These are phyloP conservation scores for Brachymystax lenok DNA, from an alignment of 2,797 vertebrate species.

Conservation along the genomic window DNA sequence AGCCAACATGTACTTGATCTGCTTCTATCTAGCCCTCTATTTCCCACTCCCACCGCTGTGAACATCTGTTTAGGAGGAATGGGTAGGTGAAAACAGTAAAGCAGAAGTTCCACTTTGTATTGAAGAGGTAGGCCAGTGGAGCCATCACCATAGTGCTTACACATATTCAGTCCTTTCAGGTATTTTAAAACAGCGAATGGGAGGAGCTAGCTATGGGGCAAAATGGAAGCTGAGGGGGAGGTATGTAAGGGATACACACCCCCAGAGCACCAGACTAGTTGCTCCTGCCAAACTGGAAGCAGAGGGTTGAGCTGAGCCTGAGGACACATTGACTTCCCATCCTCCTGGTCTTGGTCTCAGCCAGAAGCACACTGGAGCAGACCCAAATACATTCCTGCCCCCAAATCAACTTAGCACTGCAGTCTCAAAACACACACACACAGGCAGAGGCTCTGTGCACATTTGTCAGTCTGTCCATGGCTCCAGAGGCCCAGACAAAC, in stretches of 20 bases:
- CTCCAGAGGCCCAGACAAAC: neutral
- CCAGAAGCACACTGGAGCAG: neutral
- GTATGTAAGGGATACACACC: neutral
- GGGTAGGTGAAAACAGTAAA: too few species aligned
- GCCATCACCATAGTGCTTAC: too few species aligned
- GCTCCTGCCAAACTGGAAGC: neutral
- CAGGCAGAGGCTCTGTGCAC: constrained; percentile 3
- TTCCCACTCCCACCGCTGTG: too few species aligned
- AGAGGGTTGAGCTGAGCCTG: neutral
- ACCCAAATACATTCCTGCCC: constrained; percentile 6
- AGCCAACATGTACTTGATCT: too few species aligned
- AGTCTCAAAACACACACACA: neutral
- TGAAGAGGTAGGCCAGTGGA: too few species aligned
- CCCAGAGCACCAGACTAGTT: neutral
- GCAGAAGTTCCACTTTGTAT: too few species aligned
- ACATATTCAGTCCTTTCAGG: too few species aligned
- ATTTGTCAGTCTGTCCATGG: neutral
- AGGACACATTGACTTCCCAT: neutral
- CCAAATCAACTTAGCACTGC: constrained; percentile 16
- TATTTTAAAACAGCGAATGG: neutral
- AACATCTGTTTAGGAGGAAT: too few species aligned
- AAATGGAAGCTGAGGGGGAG: neutral
- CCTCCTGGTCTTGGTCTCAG: neutral
- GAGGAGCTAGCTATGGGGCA: neutral
- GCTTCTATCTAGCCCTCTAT: too few species aligned